Percentiles rank a stretch among this genome's conserved stretches.
Evolutionary conservation across 2,113 vertebrate genomes (phyloP).

Genomic region (Microtus oregoni): DNA sequence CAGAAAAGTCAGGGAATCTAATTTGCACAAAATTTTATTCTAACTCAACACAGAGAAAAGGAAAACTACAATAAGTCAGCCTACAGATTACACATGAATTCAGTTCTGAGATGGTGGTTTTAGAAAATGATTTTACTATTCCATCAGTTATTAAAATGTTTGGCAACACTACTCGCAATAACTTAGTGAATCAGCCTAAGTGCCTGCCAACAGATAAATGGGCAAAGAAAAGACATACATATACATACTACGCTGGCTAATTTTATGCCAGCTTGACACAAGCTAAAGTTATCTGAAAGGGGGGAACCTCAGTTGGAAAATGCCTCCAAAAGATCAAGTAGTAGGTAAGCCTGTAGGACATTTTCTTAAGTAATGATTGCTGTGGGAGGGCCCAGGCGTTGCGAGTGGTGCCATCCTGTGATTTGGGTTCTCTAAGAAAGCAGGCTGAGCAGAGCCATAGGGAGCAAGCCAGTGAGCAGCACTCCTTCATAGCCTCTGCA

Average conservation of each 20-base stretch:
- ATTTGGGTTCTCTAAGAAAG: background rate
- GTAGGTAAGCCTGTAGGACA: background rate
- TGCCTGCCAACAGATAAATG: background rate
- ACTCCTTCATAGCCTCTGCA: background rate
- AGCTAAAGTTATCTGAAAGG: background rate
- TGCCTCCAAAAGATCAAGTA: background rate
- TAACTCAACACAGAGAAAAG: background rate
- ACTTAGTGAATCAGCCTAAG: background rate
- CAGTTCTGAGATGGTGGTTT: background rate
- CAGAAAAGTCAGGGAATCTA: background rate
- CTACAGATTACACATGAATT: conserved; percentile 1
- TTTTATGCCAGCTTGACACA: background rate
- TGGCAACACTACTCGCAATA: background rate
- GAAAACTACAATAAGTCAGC: background rate
- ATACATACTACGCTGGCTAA: background rate
- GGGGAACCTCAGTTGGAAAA: background rate
- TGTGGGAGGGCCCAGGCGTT: background rate
- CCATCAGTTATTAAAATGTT: background rate
- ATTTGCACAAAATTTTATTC: background rate
- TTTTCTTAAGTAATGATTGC: background rate
- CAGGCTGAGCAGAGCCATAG: background rate
- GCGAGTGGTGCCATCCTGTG: background rate
- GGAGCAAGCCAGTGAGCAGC: background rate
- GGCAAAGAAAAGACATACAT: background rate
- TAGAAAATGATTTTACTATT: conserved; percentile 31